Percentiles rank a stretch among this genome's conserved stretches.
These are phyloP conservation scores for Globia sparganii DNA, from an alignment of 2,888 invertebrate genomes.

Conservation along the genomic window DNA sequence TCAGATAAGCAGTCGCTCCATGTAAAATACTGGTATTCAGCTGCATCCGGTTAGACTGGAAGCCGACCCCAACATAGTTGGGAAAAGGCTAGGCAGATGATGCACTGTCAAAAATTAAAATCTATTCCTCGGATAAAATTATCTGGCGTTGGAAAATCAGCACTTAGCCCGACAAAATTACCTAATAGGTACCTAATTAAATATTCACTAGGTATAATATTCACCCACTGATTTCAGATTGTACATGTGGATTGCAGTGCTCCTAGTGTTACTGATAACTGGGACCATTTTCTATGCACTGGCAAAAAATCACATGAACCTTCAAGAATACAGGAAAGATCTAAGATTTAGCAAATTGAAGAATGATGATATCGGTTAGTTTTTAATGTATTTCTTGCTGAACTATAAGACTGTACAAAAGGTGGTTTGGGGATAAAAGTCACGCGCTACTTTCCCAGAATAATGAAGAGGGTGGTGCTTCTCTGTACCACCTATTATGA, in stretches of 20 bases:
- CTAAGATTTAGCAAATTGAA: conserved; percentile 48
- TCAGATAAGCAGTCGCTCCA: too few relatives aligned
- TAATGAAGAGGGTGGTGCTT: not conserved
- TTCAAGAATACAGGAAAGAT: conserved; percentile 77
- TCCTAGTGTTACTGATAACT: conserved; percentile 92
- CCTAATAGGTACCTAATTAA: not conserved
- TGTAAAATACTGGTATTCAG: too few relatives aligned
- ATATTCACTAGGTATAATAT: too few relatives aligned
- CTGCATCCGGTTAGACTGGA: too few relatives aligned
- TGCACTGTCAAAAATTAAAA: too few relatives aligned
- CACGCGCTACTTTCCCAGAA: not conserved
- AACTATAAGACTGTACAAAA: not conserved
- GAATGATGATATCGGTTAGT: conserved; percentile 54
- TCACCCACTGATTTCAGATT: conserved; percentile 84
- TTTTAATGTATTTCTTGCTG: conserved; percentile 5
- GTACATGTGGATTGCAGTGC: conserved; percentile 94
- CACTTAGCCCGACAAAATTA: too few relatives aligned
- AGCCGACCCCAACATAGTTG: too few relatives aligned
- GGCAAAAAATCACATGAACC: conserved; percentile 90
- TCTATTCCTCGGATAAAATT: too few relatives aligned
- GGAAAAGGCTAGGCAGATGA: too few relatives aligned
- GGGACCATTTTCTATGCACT: conserved; percentile 92
- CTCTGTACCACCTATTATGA: not conserved
- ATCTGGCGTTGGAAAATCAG: too few relatives aligned
- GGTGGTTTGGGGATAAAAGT: not conserved